phyloP scores from a whole-genome alignment of 2,888 invertebrate genomes.

The Athalia circularis region DNA sequence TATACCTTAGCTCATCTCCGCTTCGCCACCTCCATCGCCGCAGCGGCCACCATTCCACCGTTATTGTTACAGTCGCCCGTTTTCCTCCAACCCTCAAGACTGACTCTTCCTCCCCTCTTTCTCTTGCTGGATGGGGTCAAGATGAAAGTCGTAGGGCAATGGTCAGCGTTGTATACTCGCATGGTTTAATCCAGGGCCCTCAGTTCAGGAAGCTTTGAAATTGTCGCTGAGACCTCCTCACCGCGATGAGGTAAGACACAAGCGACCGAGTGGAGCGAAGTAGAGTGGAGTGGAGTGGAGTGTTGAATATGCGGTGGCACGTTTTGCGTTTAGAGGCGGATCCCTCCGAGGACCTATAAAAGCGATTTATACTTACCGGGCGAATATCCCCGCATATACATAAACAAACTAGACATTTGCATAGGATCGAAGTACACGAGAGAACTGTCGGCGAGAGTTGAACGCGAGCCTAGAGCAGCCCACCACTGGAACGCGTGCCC shows the following conservation, averaged over 20 bases:
- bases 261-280: conserved; percentile 3
- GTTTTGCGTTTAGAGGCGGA: conserved; percentile 53
- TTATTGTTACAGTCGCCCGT: conserved; percentile 10
- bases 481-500: conserved; percentile 16
- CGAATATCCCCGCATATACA: conserved; percentile 41
- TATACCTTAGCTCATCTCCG: background rate
- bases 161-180: conserved; percentile 27
- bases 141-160: conserved; percentile 19
- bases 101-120: background rate
- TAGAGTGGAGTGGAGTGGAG: background rate
- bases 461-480: background rate
- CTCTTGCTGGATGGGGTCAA: background rate
- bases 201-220: background rate
- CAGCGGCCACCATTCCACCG: background rate
- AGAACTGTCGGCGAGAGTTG: conserved; percentile 24
- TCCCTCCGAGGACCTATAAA: conserved; percentile 45
- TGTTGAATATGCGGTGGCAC: conserved; percentile 58
- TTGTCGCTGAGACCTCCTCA: conserved; percentile 9
- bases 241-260: conserved; percentile 32
- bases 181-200: conserved; percentile 19
- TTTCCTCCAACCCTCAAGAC: background rate
- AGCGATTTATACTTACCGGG: conserved; percentile 43
- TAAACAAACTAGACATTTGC: conserved; percentile 44
- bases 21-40: background rate
- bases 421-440: conserved; percentile 42